Evolutionary conservation across 2,113 vertebrate species (phyloP).

Genomic region (Podocnemis expansa): DNA sequence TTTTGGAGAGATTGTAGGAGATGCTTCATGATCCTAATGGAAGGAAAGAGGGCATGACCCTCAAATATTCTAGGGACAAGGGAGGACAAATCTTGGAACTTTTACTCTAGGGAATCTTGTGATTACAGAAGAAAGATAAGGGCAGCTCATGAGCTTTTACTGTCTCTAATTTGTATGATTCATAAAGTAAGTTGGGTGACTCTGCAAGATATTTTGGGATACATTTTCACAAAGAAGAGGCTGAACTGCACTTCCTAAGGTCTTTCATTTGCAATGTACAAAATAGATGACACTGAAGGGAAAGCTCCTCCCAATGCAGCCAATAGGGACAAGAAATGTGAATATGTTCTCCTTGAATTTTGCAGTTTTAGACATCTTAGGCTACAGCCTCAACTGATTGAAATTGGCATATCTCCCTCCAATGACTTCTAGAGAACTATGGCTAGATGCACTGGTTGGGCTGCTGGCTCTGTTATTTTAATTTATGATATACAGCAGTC

Average conservation of each 20-base stretch:
- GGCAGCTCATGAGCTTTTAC: background rate
- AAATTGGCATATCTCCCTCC: background rate
- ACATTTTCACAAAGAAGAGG: background rate
- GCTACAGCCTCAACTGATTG: too few relatives aligned
- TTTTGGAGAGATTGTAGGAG: background rate
- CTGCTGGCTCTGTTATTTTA: background rate
- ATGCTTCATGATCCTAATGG: background rate
- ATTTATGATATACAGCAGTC: background rate
- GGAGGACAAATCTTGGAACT: background rate
- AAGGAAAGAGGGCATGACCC: background rate
- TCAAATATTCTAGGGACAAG: background rate
- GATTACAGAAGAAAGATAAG: background rate
- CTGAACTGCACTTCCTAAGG: fast-evolving
- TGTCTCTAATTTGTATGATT: background rate
- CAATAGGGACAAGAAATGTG: fast-evolving
- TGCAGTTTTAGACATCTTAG: background rate
- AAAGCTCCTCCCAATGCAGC: background rate
- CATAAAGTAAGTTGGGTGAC: background rate
- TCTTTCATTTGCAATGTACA: background rate
- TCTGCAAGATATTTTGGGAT: background rate
- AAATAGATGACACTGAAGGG: background rate
- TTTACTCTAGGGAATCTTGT: background rate
- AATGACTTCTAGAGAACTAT: fast-evolving
- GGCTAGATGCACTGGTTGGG: background rate
- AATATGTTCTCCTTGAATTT: background rate